phyloP scores from a whole-genome alignment of 2,113 vertebrate genomes.

The Phalacrocorax aristotelis region DNA sequence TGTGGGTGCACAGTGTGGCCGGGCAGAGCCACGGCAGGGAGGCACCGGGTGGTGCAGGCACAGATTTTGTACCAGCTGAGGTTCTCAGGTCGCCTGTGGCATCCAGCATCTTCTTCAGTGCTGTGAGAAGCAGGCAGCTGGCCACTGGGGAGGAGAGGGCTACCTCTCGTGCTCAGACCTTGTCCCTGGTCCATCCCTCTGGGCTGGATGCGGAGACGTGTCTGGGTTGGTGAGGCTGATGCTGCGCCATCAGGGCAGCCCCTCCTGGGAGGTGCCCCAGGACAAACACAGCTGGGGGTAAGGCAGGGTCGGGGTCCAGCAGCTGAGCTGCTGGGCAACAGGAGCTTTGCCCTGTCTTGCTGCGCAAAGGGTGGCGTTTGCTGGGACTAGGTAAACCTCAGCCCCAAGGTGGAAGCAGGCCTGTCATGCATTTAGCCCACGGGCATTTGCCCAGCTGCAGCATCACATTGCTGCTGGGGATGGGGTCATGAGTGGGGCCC shows the following conservation, averaged over 20 bases:
- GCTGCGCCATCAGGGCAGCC: fast-evolving
- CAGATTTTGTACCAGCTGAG: background rate
- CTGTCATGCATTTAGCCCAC: fast-evolving
- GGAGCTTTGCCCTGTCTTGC: background rate
- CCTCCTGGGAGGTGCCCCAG: background rate
- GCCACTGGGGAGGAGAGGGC: background rate
- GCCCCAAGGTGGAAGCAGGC: background rate
- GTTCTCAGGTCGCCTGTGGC: fast-evolving
- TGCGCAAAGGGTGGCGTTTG: fast-evolving
- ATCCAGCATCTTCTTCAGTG: background rate
- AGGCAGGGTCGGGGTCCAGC: background rate
- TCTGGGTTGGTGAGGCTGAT: fast-evolving
- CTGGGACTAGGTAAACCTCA: background rate
- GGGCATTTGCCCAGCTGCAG: background rate
- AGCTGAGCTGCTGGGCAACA: background rate
- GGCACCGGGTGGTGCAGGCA: fast-evolving
- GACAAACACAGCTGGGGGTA: no score
- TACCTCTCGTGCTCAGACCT: background rate
- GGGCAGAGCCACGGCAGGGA: background rate
- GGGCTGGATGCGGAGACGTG: background rate
- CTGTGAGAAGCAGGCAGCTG: background rate
- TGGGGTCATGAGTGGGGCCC: no score
- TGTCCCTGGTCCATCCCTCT: no score
- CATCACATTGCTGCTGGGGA: background rate
- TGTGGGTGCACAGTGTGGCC: fast-evolving